Conservation (phyloP, 2,113 vertebrate genomes). For the Vanacampus margaritifer region DNA sequence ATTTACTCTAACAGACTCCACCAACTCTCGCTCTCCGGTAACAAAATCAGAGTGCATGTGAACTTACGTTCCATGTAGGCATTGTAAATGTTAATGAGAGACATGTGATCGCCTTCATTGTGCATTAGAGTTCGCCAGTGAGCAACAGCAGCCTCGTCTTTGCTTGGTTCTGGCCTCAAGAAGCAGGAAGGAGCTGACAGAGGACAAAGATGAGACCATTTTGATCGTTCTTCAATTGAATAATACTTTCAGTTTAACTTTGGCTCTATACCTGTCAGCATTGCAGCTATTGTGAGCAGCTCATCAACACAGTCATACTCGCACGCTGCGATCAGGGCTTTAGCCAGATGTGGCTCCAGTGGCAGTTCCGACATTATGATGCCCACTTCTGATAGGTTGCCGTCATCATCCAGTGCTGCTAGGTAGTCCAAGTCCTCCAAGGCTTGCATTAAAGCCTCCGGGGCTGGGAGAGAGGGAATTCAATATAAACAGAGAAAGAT, state of each 20-base stretch:
- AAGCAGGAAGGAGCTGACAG: slow-evolving; percentile 78
- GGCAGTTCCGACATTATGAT: slow-evolving; percentile 96
- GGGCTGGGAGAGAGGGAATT: slow-evolving; percentile 62
- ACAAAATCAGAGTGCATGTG: no score
- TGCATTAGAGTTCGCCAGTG: slow-evolving; percentile 80
- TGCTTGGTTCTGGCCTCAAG: slow-evolving; percentile 67
- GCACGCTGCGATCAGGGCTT: slow-evolving; percentile 84
- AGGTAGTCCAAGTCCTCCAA: slow-evolving; percentile 91
- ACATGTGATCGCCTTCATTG: slow-evolving; percentile 86
- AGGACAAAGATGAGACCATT: neutral
- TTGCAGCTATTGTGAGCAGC: slow-evolving; percentile 87
- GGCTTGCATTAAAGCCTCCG: slow-evolving; percentile 89
- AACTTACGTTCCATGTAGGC: slow-evolving; percentile 83
- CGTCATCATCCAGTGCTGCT: slow-evolving; percentile 84
- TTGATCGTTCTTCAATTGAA: neutral
- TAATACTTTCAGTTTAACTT: neutral
- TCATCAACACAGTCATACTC: slow-evolving; percentile 92
- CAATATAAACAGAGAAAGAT: neutral
- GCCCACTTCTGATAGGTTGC: slow-evolving; percentile 90
- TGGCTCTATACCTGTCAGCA: slow-evolving; percentile 80
- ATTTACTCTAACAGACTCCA: neutral
- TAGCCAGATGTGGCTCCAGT: slow-evolving; percentile 84
- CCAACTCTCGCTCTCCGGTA: no score
- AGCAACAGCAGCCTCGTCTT: slow-evolving; percentile 67
- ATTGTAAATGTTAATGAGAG: slow-evolving; percentile 85